Conservation (phyloP, 2,888 invertebrate species). For the Cheilosia impressa region DNA sequence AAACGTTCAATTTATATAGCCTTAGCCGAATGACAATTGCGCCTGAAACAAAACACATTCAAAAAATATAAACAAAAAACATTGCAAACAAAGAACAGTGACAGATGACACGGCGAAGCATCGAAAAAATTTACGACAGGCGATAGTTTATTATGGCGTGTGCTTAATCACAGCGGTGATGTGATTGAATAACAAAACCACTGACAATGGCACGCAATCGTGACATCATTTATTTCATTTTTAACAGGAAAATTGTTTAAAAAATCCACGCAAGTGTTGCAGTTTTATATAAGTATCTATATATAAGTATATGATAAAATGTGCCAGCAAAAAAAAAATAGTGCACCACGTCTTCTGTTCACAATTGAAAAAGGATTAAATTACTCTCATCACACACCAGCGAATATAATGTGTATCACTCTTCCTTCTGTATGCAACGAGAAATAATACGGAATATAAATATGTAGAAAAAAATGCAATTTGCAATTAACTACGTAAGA, state of each 20-base stretch:
- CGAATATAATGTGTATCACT: conserved; percentile 52
- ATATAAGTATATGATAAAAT: background rate
- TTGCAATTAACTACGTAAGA: conserved; percentile 36
- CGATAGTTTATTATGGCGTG: conserved; percentile 52
- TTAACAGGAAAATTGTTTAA: conserved; percentile 7
- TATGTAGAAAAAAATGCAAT: background rate
- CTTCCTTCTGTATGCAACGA: conserved; percentile 47
- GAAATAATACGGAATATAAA: background rate
- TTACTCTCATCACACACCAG: conserved; percentile 50
- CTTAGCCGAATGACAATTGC: conserved; percentile 2
- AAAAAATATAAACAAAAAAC: conserved; percentile 6
- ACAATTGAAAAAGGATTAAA: conserved; percentile 71
- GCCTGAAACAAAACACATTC: background rate
- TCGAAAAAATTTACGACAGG: conserved; percentile 25
- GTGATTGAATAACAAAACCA: conserved; percentile 52
- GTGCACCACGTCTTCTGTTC: conserved; percentile 54
- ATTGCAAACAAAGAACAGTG: conserved; percentile 37
- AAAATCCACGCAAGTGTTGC: conserved; percentile 56
- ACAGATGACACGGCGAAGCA: conserved; percentile 18
- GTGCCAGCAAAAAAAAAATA: conserved; percentile 2
- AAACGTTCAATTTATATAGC: conserved; percentile 12
- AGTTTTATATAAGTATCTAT: conserved; percentile 13
- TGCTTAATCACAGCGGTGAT: conserved; percentile 46
- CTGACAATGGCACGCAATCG: conserved; percentile 51
- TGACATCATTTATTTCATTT: conserved; percentile 60